phyloP scores from a whole-genome alignment of 2,113 vertebrate genomes.

The Caranx ignobilis region DNA sequence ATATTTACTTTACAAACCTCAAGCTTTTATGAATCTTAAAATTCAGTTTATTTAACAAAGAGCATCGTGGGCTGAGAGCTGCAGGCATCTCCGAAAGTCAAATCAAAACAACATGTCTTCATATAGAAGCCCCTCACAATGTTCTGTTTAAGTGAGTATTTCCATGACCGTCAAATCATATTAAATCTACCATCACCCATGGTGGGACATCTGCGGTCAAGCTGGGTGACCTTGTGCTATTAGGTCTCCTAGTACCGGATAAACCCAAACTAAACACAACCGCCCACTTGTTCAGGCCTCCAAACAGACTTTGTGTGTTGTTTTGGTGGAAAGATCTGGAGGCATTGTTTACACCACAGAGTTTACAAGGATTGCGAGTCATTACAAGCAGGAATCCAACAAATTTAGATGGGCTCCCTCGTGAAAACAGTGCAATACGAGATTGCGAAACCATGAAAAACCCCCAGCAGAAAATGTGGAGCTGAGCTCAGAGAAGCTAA shows the following conservation, averaged over 20 bases:
- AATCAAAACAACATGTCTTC: background rate
- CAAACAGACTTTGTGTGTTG: slow-evolving; percentile 60
- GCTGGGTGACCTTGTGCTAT: slow-evolving; percentile 67
- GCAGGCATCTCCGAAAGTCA: background rate
- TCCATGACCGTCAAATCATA: background rate
- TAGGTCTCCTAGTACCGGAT: slow-evolving; percentile 73
- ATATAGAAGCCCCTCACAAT: background rate
- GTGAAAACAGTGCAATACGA: slow-evolving; percentile 61
- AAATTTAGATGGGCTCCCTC: slow-evolving; percentile 66
- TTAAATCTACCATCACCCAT: slow-evolving; percentile 19
- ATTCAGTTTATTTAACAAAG: background rate
- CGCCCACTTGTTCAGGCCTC: slow-evolving; percentile 69
- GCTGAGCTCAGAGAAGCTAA: slow-evolving; percentile 41
- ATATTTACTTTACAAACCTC: background rate
- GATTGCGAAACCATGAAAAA: slow-evolving; percentile 58
- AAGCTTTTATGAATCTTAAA: no score
- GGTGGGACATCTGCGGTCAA: slow-evolving; percentile 68
- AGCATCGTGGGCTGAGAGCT: background rate
- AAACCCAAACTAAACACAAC: slow-evolving; percentile 78
- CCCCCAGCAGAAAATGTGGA: slow-evolving; percentile 38
- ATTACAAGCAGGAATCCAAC: slow-evolving; percentile 73
- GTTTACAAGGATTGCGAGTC: slow-evolving; percentile 74
- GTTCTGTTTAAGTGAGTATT: background rate
- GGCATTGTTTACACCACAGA: slow-evolving; percentile 76
- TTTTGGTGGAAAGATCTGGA: slow-evolving; percentile 72